Percentiles rank a stretch among this genome's conserved stretches.
Evolutionary conservation across 2,888 invertebrate species (phyloP).

Genomic region (Tridacna gigas): DNA sequence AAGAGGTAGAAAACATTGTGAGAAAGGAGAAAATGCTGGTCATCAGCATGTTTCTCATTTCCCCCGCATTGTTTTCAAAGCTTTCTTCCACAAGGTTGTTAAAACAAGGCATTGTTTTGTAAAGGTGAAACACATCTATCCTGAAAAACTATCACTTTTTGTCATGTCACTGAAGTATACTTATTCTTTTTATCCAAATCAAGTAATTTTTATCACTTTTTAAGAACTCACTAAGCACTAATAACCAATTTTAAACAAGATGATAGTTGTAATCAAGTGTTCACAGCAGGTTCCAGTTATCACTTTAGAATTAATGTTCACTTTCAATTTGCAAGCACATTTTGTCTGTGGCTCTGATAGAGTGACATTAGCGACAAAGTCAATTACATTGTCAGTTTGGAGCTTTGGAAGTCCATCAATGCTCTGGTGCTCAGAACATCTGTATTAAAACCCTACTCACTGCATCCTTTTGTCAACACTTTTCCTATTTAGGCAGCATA

Average conservation of each 20-base stretch:
- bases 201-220: no score
- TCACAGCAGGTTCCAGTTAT: not conserved
- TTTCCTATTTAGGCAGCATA: not conserved
- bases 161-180: no score
- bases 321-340: not conserved
- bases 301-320: not conserved
- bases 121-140: not conserved
- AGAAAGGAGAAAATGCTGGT: not conserved
- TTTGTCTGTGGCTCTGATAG: not conserved
- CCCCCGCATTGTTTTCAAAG: not conserved
- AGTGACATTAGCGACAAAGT: slow-evolving; percentile 8
- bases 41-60: not conserved
- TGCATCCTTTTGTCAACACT: not conserved
- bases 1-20: not conserved
- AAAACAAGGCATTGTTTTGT: not conserved
- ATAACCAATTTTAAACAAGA: no score
- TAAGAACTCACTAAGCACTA: no score
- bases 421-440: slow-evolving; percentile 1
- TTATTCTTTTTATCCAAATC: no score
- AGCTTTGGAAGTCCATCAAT: not conserved
- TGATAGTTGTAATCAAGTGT: no score
- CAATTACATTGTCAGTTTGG: slow-evolving; percentile 1
- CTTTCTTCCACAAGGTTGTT: not conserved
- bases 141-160: no score
- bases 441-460: not conserved